phyloP scores from a whole-genome alignment of 2,888 invertebrate species.

The Chironomus riparius region DNA sequence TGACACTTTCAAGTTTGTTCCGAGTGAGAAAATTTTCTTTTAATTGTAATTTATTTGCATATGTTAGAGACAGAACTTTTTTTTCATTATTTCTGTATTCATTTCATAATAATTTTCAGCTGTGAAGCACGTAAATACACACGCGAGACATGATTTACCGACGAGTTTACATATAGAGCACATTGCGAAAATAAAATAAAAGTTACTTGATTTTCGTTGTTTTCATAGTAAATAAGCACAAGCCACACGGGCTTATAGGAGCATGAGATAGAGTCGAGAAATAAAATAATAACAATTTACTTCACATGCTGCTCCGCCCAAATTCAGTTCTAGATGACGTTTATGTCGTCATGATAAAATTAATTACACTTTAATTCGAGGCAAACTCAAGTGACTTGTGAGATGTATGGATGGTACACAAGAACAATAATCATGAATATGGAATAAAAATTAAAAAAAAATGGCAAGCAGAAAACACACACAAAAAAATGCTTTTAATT shows the following conservation, averaged over 20 bases:
- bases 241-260: not conserved
- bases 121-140: constrained; percentile 1
- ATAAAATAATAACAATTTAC: not conserved
- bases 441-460: too few relatives aligned
- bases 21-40: constrained; percentile 12
- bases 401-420: too few relatives aligned
- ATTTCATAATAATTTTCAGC: not conserved
- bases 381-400: not conserved
- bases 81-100: not conserved
- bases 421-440: too few relatives aligned
- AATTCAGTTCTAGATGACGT: constrained; percentile 7
- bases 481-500: not conserved
- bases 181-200: not conserved
- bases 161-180: not conserved
- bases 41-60: constrained; percentile 16
- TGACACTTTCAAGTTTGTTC: not conserved
- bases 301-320: not conserved
- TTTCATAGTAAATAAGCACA: not conserved
- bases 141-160: constrained; percentile 3
- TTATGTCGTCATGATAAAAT: constrained; percentile 26
- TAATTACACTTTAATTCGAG: constrained; percentile 21
- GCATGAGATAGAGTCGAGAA: not conserved
- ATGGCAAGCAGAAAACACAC: too few relatives aligned
- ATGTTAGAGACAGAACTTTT: not conserved
- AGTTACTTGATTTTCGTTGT: not conserved